Conservation (phyloP, 2,888 invertebrate genomes). For the Meganola albula region DNA sequence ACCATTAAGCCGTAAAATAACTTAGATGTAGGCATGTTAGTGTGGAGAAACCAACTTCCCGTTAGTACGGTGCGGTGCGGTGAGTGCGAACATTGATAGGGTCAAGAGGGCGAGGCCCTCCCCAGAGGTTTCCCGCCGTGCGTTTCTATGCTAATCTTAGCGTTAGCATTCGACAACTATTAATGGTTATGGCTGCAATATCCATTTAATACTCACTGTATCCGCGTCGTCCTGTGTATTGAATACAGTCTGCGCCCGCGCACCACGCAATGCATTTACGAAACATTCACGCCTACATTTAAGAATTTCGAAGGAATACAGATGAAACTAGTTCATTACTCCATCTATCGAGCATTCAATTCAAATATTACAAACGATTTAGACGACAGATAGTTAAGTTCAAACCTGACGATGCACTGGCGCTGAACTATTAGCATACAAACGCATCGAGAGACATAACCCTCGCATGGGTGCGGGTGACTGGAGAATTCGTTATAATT, state of each 20-base stretch:
- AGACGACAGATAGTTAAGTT: conserved; percentile 69
- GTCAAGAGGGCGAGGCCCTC: conserved; percentile 70
- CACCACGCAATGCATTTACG: conserved; percentile 62
- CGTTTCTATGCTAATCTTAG: conserved; percentile 73
- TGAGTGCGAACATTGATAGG: conserved; percentile 67
- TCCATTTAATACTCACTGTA: conserved; percentile 57
- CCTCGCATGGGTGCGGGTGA: conserved; percentile 71
- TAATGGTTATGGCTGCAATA: conserved; percentile 66
- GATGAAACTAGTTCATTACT: conserved; percentile 70
- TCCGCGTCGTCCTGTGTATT: conserved; percentile 36
- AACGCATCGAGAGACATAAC: conserved; percentile 64
- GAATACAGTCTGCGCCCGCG: conserved; percentile 45
- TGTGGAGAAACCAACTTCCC: conserved; percentile 63
- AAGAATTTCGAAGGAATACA: conserved; percentile 49
- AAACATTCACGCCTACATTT: conserved; percentile 64
- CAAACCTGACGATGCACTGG: conserved; percentile 71
- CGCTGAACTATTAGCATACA: conserved; percentile 74
- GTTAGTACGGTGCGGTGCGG: conserved; percentile 62
- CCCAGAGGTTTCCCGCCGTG: conserved; percentile 57
- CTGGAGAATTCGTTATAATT: conserved; percentile 70
- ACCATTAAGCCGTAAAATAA: conserved; percentile 41
- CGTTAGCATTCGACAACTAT: conserved; percentile 66
- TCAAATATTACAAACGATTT: conserved; percentile 75
- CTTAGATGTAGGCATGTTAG: conserved; percentile 28
- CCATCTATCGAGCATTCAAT: conserved; percentile 74